Percentiles rank a stretch among this genome's conserved stretches.
phyloP scores from a whole-genome alignment of 2,113 vertebrate species.

The Columbina picui region DNA sequence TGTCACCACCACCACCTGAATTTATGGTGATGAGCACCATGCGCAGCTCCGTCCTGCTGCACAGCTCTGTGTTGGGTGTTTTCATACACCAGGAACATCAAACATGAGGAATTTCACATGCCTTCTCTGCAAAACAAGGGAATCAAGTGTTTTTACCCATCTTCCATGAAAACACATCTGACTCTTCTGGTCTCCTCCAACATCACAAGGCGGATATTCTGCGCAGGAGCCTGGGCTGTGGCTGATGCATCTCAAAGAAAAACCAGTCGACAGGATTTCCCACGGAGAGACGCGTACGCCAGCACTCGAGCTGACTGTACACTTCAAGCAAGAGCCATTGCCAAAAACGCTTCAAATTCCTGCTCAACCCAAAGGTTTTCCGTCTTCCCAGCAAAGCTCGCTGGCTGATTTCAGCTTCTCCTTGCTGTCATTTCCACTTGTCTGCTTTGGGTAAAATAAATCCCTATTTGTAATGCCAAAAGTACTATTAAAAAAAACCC shows the following conservation, averaged over 20 bases:
- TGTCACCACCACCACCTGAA: accelerated
- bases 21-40: accelerated
- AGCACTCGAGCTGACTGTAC: background rate
- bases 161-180: background rate
- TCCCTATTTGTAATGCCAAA: background rate
- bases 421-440: background rate
- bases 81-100: accelerated
- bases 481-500: background rate
- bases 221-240: background rate
- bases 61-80: background rate
- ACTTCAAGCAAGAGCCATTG: background rate
- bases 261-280: background rate
- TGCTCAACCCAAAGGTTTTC: background rate
- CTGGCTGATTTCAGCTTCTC: background rate
- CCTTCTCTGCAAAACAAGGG: background rate
- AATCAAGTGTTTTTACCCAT: background rate
- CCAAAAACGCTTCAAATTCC: background rate
- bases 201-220: background rate
- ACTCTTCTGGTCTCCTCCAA: background rate
- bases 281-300: accelerated
- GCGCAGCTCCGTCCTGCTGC: background rate
- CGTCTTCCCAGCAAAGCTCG: background rate
- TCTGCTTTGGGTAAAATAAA: background rate
- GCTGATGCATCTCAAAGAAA: background rate
- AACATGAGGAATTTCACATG: accelerated